A percentile compares a stretch with the other conserved stretches of the same genome.
Evolutionary conservation across 2,888 invertebrate species (phyloP).

Genomic region (Clusia tigrina): DNA sequence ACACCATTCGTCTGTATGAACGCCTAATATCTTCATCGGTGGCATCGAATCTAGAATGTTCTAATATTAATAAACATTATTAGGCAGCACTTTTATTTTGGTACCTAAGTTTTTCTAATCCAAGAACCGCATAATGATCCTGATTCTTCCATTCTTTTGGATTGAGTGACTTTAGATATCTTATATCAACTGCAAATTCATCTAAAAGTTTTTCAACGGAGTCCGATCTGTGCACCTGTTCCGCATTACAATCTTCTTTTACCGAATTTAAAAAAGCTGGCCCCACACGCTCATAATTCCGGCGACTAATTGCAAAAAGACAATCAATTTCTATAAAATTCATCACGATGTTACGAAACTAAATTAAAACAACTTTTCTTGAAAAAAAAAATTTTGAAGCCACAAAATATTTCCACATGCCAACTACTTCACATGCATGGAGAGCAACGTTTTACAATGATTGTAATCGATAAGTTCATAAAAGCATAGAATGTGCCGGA

Average conservation of each 20-base stretch:
- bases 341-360: too few species aligned
- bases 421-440: too few species aligned
- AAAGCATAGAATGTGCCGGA: too few species aligned
- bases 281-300: slow-evolving; percentile 51
- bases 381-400: too few species aligned
- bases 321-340: slow-evolving; percentile 35
- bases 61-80: not conserved
- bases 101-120: slow-evolving; percentile 74
- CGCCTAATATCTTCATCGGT: slow-evolving; percentile 92
- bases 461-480: too few species aligned
- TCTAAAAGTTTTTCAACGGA: slow-evolving; percentile 58
- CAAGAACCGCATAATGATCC: slow-evolving; percentile 96
- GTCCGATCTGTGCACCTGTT: slow-evolving; percentile 46
- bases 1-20: slow-evolving; percentile 88
- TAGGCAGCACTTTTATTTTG: too few species aligned
- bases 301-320: slow-evolving; percentile 31
- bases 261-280: slow-evolving; percentile 48
- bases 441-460: too few species aligned
- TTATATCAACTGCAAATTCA: slow-evolving; percentile 77
- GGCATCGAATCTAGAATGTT: slow-evolving; percentile 77
- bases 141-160: slow-evolving; percentile 98
- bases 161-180: slow-evolving; percentile 85
- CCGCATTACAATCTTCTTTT: too few species aligned
- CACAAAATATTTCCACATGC: too few species aligned
- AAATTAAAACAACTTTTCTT: too few species aligned